A percentile compares a stretch with the other conserved stretches of the same genome.
Conservation (phyloP, 2,888 invertebrate species). For the Cantharis flavilabris region DNA sequence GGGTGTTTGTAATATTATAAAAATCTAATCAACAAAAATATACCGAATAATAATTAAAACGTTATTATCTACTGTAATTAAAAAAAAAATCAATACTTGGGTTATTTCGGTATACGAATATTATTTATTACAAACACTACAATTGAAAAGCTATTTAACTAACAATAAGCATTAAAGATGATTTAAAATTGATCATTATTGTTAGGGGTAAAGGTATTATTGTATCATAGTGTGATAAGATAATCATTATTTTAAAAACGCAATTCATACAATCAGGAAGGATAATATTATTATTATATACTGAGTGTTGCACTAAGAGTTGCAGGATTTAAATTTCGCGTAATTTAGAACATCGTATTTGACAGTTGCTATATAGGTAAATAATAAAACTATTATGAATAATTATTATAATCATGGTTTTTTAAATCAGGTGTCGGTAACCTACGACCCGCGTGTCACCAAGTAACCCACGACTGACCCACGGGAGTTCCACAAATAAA, state of each 20-base stretch:
- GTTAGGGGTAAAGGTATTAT: background rate
- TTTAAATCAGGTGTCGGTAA: too few species aligned
- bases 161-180: background rate
- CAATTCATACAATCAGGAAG: background rate
- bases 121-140: background rate
- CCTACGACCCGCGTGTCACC: too few species aligned
- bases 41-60: background rate
- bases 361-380: too few species aligned
- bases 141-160: background rate
- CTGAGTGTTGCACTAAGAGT: too few species aligned
- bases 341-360: too few species aligned
- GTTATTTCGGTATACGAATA: background rate
- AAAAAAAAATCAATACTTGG: background rate
- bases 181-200: background rate
- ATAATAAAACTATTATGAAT: too few species aligned
- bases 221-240: background rate
- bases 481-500: too few species aligned
- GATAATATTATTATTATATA: too few species aligned
- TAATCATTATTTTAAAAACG: too few species aligned
- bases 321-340: too few species aligned
- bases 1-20: background rate
- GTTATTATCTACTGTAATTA: background rate
- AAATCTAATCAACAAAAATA: background rate
- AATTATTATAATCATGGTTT: too few species aligned
- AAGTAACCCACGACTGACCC: too few species aligned